Base-by-base conservation (phyloP, 2,888 invertebrate species). In the Arrhopalites spinosus region DNA sequence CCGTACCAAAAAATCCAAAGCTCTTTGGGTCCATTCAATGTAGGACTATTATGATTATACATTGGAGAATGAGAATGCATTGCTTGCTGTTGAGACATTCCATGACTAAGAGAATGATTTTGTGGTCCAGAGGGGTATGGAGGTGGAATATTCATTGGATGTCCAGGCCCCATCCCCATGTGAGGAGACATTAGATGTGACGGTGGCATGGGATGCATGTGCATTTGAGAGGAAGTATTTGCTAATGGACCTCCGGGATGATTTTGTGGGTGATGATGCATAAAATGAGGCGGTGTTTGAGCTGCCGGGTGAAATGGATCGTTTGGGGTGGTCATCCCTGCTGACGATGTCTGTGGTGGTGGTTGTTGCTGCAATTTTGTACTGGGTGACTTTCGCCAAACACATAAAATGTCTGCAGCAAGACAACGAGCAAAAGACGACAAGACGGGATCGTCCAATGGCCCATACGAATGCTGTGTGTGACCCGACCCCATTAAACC, bases 1-100 rank as follows among this genome's bases (percentile, higher is more conserved):
- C 97, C 97, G 88, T 98, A 99, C 98, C 98, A 99, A 89, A 99
- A 99, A 86, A 99, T 94, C 98, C 98, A 99, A 79, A 99, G 90
- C 87, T 99, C 98, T 88, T 98, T 98, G 86, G 94, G 92, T 85
- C 93, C 92, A 85, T 92, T 90, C 83, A 94, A 89, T 84, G 93
- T 92, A 84, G 94, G 90, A 82, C 77, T 79, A 64, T 73, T 36
- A 36, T 36, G 36, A 70, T 68, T 56, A 71, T 61, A 70, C 36
- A 50, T 17, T 61, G 25, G 25, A 73, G 68, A 68, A 8, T 53
- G 53, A 77, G 67, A 74, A 74, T 72, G 78, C 78, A 75, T 78
- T 77, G 71, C 73, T 73, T 93, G 93, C 85, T 92, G 63, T 81
- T 82, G 85, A 90, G 88, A 89, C 85, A 87, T 87, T 86, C 83